Percentiles rank a stretch among this genome's conserved stretches.
Evolutionary conservation across 2,888 invertebrate species (phyloP).

Genomic region (Epirrhoe tristata): DNA sequence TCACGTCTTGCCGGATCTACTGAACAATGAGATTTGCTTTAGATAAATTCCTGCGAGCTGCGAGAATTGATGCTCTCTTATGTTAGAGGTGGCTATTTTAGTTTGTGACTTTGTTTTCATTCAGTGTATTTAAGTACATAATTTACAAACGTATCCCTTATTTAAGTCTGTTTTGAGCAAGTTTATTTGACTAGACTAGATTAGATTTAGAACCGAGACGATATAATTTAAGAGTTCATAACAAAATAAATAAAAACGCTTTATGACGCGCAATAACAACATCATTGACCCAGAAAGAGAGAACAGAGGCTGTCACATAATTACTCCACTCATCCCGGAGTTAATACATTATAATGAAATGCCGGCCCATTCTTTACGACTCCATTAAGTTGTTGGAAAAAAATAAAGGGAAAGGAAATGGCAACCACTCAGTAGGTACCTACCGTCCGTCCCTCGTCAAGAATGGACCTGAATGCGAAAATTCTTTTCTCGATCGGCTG

Average conservation of each 20-base stretch:
- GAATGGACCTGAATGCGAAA: conserved; percentile 72
- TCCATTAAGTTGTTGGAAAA: conserved; percentile 80
- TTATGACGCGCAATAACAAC: conserved; percentile 32
- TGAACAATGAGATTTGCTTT: conserved; percentile 78
- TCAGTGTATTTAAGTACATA: not conserved
- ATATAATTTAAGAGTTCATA: not conserved
- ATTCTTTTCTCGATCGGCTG: conserved; percentile 82
- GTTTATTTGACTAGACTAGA: not conserved
- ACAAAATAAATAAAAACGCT: conserved; percentile 23
- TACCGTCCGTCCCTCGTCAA: conserved; percentile 72
- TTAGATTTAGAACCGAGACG: not conserved
- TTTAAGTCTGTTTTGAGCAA: not conserved
- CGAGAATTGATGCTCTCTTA: conserved; percentile 59
- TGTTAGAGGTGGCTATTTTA: conserved; percentile 35
- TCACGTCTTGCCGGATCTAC: conserved; percentile 70
- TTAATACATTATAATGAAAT: conserved; percentile 79
- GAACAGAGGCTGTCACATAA: conserved; percentile 51
- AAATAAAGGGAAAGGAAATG: conserved; percentile 79
- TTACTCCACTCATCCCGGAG: conserved; percentile 60
- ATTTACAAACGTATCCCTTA: not conserved
- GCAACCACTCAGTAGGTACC: conserved; percentile 70
- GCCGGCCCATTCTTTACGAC: conserved; percentile 75
- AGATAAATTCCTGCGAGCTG: conserved; percentile 65
- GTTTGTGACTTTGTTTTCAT: conserved; percentile 18
- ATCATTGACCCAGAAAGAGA: conserved; percentile 38